A percentile compares a stretch with the other conserved stretches of the same genome.
Evolutionary conservation across 2,888 invertebrate genomes (phyloP).

Genomic region (Chaetoderma sp.): DNA sequence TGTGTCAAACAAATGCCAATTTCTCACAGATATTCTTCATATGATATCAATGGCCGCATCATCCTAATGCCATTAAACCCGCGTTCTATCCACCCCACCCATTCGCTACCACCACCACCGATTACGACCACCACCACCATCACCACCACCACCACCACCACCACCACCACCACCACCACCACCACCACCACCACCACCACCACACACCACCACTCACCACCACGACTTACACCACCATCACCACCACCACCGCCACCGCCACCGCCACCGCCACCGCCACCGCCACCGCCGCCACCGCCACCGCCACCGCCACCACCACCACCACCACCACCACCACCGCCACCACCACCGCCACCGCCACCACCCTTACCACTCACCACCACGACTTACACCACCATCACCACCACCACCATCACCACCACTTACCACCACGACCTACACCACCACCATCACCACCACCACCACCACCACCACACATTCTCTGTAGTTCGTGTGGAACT

Average conservation of each 20-base stretch:
- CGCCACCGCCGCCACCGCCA: slow-evolving; percentile 32
- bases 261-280: slow-evolving; percentile 32
- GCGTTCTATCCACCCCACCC: neutral
- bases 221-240: neutral
- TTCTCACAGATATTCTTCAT: no score
- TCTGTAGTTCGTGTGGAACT: no score
- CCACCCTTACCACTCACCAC: slow-evolving; percentile 17
- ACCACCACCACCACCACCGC: slow-evolving; percentile 17
- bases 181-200: neutral
- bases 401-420: no score
- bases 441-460: slow-evolving; percentile 5
- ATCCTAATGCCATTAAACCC: no score
- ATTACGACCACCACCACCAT: neutral
- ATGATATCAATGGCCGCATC: no score
- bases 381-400: no score
- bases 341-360: slow-evolving; percentile 11
- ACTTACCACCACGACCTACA: slow-evolving; percentile 11
- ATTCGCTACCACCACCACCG: neutral
- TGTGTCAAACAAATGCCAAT: no score
- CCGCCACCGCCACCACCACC: slow-evolving; percentile 30
- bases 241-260: slow-evolving; percentile 29
- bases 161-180: neutral
- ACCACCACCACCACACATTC: slow-evolving; percentile 6
- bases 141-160: no score
- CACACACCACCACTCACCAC: no score